Evolutionary conservation across 2,797 vertebrate species (phyloP).

Genomic region (Cossypha dichroa): DNA sequence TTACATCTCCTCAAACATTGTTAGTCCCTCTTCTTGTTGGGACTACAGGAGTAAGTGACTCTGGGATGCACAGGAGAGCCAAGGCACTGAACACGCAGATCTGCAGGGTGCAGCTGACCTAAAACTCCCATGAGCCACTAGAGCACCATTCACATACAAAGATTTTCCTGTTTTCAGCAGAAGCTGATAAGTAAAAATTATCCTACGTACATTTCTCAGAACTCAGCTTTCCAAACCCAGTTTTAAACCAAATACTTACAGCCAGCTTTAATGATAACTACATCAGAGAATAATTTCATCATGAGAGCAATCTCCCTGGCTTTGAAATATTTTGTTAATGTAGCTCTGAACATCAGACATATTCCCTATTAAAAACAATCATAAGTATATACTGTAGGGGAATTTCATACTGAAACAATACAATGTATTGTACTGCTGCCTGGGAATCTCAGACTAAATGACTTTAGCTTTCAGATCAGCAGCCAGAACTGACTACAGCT

Average conservation of each 20-base stretch:
- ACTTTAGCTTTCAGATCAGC: slow-evolving; percentile 40
- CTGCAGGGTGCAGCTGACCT: neutral
- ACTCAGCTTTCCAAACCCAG: neutral
- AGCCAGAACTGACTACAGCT: slow-evolving; percentile 37
- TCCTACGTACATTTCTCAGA: neutral
- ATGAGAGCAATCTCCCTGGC: slow-evolving; percentile 1
- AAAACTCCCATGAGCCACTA: neutral
- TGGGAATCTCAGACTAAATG: neutral
- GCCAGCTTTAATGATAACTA: slow-evolving; percentile 13
- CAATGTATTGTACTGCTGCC: neutral
- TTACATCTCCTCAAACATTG: neutral
- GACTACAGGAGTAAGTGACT: neutral
- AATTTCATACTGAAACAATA: slow-evolving; percentile 22
- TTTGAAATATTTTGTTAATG: slow-evolving; percentile 38
- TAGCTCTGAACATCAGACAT: slow-evolving; percentile 44
- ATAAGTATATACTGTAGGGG: slow-evolving; percentile 12
- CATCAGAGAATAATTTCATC: slow-evolving; percentile 41
- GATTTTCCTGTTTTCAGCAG: neutral
- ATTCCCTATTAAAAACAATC: slow-evolving; percentile 38
- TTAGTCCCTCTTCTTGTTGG: neutral
- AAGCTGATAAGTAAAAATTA: slow-evolving; percentile 4
- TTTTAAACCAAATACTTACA: neutral
- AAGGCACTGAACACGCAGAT: neutral
- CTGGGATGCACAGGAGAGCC: neutral
- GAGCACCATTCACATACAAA: neutral